Base-by-base conservation (phyloP, 2,888 invertebrate genomes). In the Leuctra nigra region DNA sequence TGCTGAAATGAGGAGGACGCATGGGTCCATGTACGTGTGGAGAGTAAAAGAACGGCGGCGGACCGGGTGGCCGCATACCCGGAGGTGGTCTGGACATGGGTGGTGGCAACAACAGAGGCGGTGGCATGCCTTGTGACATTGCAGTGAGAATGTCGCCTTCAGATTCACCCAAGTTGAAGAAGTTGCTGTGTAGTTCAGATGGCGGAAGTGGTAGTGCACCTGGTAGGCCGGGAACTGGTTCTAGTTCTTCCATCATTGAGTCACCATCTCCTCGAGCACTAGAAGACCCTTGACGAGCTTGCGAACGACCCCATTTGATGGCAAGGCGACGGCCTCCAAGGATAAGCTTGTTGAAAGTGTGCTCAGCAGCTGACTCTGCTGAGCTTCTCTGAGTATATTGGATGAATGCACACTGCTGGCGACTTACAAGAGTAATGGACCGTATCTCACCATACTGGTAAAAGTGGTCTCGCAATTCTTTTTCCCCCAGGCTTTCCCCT, bases 391-490 rank as follows among this genome's bases (percentile, higher is more conserved):
- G 86, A 0, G 97, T 96, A 72, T 93, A 99, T 69, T 97, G 96
- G 2, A 99, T 89, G 70, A 99, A 99, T 1, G 96, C 95, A 75
- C 98, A 98, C 68, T 91, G 91, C 65, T 98, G 96, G 62, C 93
- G 84, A 0, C 88, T 85, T 7, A 98, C 92, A 64, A 98, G 77
- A 9, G 94, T 94, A 18, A 99, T 81, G 1, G 90, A 88, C 64
- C 99, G 83, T 59, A 99, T 95, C 73, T 99, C 99, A 14, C 99
- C 99, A 73, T 90, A 98, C 70, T 99, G 98, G 73, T 99, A 99
- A 73, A 99, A 99, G 68, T 97, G 91, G 68, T 97, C 95, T 62
- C 91, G 75, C 35, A 98, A 77, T 66, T 96, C 94, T 61, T 91
- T 89, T 66, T 98, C 97, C 0, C 86, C 85, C 29, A 95, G 81